Evolutionary conservation across 2,888 invertebrate species (phyloP).

Genomic region (Operophtera brumata): DNA sequence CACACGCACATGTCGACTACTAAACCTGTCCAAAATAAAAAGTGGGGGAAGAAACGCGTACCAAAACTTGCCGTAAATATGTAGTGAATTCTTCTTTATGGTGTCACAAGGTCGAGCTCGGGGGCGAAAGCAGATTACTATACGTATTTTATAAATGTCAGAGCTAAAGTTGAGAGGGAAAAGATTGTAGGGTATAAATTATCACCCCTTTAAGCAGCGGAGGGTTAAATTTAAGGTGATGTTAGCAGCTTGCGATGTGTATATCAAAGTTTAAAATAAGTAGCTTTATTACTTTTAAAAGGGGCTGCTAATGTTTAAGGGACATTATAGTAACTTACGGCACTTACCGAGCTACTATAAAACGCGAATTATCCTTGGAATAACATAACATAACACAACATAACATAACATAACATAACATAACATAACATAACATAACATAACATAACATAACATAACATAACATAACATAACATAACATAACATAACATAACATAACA

Average conservation of each 20-base stretch:
- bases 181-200: constrained; percentile 36
- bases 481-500: no score
- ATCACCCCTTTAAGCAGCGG: constrained; percentile 27
- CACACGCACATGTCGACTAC: constrained; percentile 23
- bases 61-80: constrained; percentile 34
- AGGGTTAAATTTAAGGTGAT: constrained; percentile 30
- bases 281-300: constrained; percentile 8
- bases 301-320: constrained; percentile 5
- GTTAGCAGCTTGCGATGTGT: constrained; percentile 24
- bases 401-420: no score
- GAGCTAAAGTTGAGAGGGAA: constrained; percentile 39
- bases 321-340: no score
- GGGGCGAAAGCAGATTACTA: constrained; percentile 33
- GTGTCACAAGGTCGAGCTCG: constrained; percentile 30
- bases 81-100: constrained; percentile 35
- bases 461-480: no score
- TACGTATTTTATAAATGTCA: constrained; percentile 36
- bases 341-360: no score
- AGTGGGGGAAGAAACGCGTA: constrained; percentile 23
- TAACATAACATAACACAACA: no score
- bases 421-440: no score
- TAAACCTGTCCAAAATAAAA: constrained; percentile 26
- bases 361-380: no score
- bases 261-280: constrained; percentile 19
- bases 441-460: no score